Percentiles rank a stretch among this genome's conserved stretches.
Evolutionary conservation across 2,113 vertebrate species (phyloP).

Genomic region (Pampusana beccarii): DNA sequence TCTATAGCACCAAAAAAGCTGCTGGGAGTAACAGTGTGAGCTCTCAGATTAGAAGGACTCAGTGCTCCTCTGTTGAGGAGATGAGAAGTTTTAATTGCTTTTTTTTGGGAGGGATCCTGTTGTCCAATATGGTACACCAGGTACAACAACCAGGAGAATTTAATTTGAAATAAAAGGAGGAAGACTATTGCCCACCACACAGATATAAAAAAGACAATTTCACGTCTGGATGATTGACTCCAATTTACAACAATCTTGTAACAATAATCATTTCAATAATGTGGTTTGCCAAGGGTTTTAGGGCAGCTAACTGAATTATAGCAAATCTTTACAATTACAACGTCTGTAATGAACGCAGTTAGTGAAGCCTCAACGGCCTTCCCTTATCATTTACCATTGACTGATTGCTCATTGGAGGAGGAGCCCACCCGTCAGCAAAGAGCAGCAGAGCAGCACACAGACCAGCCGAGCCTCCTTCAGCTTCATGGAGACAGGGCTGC

Average conservation of each 20-base stretch:
- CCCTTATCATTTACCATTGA: conserved; percentile 67
- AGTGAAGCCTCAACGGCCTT: conserved; percentile 61
- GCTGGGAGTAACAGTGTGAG: neutral
- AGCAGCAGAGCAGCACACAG: conserved; percentile 67
- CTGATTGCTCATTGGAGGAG: conserved; percentile 55
- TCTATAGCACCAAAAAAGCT: neutral
- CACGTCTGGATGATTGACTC: conserved; percentile 60
- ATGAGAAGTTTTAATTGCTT: neutral
- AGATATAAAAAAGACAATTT: conserved; percentile 60
- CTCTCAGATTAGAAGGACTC: neutral
- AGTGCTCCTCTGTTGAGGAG: neutral
- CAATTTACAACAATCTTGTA: conserved; percentile 72
- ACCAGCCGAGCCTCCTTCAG: conserved; percentile 39
- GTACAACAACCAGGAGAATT: neutral
- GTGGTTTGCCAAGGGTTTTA: conserved; percentile 63
- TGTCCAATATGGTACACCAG: neutral
- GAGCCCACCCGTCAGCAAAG: conserved; percentile 68
- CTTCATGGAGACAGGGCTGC: neutral
- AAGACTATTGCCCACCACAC: conserved; percentile 1
- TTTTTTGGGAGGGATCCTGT: neutral
- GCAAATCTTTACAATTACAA: conserved; percentile 70
- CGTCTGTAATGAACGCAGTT: conserved; percentile 66
- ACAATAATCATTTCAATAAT: conserved; percentile 64
- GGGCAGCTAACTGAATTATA: conserved; percentile 71
- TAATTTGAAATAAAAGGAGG: conserved; percentile 47